These are phyloP conservation scores for Mastigias papua DNA, from an alignment of 30 jellyfish, hydroid and myxozoan genomes.

Conservation along the genomic window DNA sequence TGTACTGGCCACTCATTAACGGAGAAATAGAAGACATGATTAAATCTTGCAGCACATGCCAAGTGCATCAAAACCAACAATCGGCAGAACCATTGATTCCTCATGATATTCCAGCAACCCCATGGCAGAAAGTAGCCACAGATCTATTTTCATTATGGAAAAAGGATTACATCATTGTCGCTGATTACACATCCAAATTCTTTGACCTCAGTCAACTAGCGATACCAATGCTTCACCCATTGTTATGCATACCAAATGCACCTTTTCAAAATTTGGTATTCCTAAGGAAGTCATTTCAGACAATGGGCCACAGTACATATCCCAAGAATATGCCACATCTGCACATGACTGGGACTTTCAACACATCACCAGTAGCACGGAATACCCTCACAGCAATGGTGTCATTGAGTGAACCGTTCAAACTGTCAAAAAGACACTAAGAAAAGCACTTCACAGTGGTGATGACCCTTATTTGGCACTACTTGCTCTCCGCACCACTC, in stretches of 20 bases:
- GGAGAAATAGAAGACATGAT: constrained; percentile 4
- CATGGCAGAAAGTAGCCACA: constrained; percentile 69
- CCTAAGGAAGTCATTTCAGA: constrained; percentile 24
- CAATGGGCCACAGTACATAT: constrained; percentile 10
- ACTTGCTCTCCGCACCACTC: neutral
- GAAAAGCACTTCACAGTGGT: constrained; percentile 14
- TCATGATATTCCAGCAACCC: constrained; percentile 59
- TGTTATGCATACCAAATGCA: constrained; percentile 35
- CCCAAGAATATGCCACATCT: neutral
- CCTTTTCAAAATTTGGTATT: constrained; percentile 55
- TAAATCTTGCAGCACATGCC: constrained; percentile 47
- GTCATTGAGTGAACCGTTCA: constrained; percentile 42
- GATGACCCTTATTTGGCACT: constrained; percentile 27
- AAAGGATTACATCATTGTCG: constrained; percentile 41
- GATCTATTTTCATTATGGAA: constrained; percentile 56
- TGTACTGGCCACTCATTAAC: constrained; percentile 14
- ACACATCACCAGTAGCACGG: constrained; percentile 5
- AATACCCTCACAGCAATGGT: constrained; percentile 35
- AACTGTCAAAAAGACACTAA: constrained; percentile 26
- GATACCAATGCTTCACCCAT: constrained; percentile 39
- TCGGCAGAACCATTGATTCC: constrained; percentile 49
- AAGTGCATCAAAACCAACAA: constrained; percentile 52
- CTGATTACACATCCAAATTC: constrained; percentile 70
- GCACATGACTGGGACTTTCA: neutral
- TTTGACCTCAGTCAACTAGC: constrained; percentile 62